phyloP scores from a whole-genome alignment of 2,797 vertebrate species.

The Pantherophis vulpinus region DNA sequence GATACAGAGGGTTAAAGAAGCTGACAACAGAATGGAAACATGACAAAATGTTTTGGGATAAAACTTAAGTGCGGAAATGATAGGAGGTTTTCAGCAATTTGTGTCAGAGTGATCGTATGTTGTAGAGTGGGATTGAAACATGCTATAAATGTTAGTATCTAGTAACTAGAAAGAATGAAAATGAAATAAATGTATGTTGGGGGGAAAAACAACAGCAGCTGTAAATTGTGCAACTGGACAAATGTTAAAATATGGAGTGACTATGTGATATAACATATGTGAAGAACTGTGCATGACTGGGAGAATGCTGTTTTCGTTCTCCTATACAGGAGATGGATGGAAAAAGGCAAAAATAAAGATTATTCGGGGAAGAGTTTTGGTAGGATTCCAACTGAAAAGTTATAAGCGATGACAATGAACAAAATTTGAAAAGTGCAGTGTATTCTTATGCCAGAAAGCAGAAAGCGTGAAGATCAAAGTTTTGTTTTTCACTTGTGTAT shows the following conservation, averaged over 20 bases:
- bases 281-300: neutral
- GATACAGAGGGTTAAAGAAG: neutral
- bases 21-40: neutral
- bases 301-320: neutral
- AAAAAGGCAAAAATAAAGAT: neutral
- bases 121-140: neutral
- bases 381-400: neutral
- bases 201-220: neutral
- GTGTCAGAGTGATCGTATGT: neutral
- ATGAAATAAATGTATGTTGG: neutral
- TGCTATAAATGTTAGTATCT: neutral
- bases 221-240: neutral
- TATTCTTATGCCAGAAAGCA: neutral
- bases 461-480: neutral
- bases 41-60: neutral
- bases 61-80: neutral
- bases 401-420: neutral
- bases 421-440: neutral
- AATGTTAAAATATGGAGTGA: neutral
- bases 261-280: neutral
- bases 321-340: neutral
- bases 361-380: neutral
- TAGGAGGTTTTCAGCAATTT: neutral
- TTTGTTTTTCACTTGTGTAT: neutral
- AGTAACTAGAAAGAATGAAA: neutral